phyloP scores from a whole-genome alignment of 2,888 invertebrate genomes.

The Agrochola lota region DNA sequence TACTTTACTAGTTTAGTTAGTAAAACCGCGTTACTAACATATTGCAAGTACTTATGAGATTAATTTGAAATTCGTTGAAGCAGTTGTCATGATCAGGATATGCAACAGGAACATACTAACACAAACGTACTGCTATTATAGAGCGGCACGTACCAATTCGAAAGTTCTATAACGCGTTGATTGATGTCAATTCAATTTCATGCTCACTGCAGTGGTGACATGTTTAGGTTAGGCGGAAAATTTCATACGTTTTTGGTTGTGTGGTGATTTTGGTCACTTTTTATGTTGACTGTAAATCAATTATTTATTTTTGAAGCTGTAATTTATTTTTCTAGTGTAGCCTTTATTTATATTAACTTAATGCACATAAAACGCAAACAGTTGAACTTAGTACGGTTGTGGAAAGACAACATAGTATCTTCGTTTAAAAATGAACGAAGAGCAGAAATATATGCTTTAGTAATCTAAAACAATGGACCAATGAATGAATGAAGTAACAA shows the following conservation, averaged over 20 bases:
- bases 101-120: constrained; percentile 26
- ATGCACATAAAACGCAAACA: not conserved
- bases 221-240: constrained; percentile 26
- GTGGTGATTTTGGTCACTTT: not conserved
- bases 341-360: not conserved
- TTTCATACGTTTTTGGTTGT: not conserved
- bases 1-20: constrained; percentile 7
- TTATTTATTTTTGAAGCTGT: constrained; percentile 1
- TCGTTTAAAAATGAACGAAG: not conserved
- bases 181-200: constrained; percentile 62
- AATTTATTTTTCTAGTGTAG: not conserved
- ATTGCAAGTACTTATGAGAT: not conserved
- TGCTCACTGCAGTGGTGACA: constrained; percentile 35
- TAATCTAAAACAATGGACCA: not conserved
- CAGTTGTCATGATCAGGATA: not conserved
- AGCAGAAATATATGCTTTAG: not conserved
- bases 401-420: not conserved
- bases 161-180: constrained; percentile 48
- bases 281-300: not conserved
- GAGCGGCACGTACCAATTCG: constrained; percentile 17
- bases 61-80: constrained; percentile 19
- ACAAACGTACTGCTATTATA: constrained; percentile 8
- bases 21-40: constrained; percentile 5
- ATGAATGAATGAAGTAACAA: not conserved
- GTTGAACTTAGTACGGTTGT: not conserved